Base-by-base conservation (phyloP, 2,888 invertebrate genomes). In the Oeneis ivallda region DNA sequence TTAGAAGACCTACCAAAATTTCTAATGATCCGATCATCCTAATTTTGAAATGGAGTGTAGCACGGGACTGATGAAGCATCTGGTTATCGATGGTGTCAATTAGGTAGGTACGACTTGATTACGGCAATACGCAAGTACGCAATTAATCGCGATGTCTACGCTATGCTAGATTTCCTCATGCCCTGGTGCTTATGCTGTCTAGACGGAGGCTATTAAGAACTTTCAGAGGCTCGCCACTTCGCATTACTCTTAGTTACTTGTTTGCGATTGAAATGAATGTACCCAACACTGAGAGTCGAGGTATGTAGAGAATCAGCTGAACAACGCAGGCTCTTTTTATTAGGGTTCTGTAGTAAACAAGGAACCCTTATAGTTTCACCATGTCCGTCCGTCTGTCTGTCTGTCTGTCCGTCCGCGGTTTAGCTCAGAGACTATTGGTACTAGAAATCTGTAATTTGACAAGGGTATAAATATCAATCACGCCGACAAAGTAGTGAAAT, bases 11-110 rank as follows among this genome's bases (percentile, higher is more conserved):
- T 19, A 32, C 56, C 56, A 15, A 60, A 52, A 63, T 52, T 66
- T 63, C 49, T 68, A 68, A 68, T 66, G 66, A 63, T 52, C 45
- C 63, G 57, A 45, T 50, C 45, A 56, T 39, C 47, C 65, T 60
- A 61, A 32, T 50, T 66, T 45, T 32, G 39, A 57, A 66, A 68
- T 66, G 66, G 50, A 13, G 66, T 61, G 66, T 61, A 53, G 15
- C 10, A 19, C 59, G 57, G 49, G 56, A 56, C 41, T 57, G 67
- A 57, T 63, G 66, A 61, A 57, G 62, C 58, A 50, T 60, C 52
- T 37, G 15, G 62, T 66, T 66, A 68, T 66, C 52, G 59, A 63
- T 66, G 50, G 56, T 66, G 47, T 54, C 45, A 47, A 66, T 66
- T 56, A 56, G 56, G 49, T 19, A 47, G 15, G 34, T 50, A 15